Percentiles rank a stretch among this genome's conserved stretches.
Evolutionary conservation across 1,140 invertebrate genomes (phyloP).

Genomic region (Saxidomus purpurata): DNA sequence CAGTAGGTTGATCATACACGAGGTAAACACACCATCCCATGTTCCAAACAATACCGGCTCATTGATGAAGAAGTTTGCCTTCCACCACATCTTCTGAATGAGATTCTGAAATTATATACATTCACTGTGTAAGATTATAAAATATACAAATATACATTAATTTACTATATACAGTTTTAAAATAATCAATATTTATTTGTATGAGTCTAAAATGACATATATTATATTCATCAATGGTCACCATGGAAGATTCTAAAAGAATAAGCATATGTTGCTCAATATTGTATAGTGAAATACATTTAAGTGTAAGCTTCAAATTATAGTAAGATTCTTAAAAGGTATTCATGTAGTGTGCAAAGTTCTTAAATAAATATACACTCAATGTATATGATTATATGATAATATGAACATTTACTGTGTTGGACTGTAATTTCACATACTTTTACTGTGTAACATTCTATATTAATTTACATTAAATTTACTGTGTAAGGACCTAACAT

Average conservation of each 20-base stretch:
- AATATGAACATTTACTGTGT: no score
- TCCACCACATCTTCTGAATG: conserved; percentile 85
- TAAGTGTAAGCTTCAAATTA: no score
- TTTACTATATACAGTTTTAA: background rate
- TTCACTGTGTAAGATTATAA: no score
- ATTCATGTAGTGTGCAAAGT: no score
- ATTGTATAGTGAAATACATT: no score
- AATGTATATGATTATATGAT: no score
- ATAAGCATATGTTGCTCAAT: background rate
- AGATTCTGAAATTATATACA: conserved; percentile 78
- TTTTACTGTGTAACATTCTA: no score
- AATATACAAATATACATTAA: background rate
- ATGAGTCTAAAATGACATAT: background rate
- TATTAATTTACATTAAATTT: no score
- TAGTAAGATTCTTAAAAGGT: no score
- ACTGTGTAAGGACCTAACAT: no score
- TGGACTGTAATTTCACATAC: no score
- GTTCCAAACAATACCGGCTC: conserved; percentile 97
- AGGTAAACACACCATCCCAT: conserved; percentile 98
- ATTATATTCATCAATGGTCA: background rate
- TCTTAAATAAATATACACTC: no score
- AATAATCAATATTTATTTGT: background rate
- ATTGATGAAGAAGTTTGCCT: conserved; percentile 85
- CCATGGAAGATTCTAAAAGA: background rate
- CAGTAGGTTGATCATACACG: conserved; percentile 96